Conservation (phyloP, 2,888 invertebrate genomes). For the Drosophila borborema region DNA sequence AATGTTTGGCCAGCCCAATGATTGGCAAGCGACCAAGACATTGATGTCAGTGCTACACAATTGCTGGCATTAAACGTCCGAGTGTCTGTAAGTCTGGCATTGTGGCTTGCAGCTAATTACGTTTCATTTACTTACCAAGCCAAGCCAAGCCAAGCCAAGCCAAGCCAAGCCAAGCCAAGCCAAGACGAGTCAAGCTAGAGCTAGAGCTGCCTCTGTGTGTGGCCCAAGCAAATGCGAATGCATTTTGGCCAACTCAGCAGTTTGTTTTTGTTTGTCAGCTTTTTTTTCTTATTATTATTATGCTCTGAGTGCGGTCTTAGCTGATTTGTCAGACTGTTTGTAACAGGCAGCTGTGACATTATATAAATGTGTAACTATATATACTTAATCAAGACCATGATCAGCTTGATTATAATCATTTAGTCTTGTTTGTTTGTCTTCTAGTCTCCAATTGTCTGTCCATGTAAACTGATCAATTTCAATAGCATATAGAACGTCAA, state of each 20-base stretch:
- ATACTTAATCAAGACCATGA: not conserved
- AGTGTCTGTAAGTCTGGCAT: slow-evolving; percentile 37
- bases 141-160: not conserved
- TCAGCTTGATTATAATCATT: not conserved
- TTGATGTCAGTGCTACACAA: slow-evolving; percentile 53
- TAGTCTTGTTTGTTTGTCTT: not conserved
- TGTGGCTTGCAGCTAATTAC: slow-evolving; percentile 52
- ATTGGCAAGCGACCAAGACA: slow-evolving; percentile 77
- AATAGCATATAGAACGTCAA: too few species aligned
- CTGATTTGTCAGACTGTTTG: not conserved
- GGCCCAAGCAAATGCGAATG: slow-evolving; percentile 23
- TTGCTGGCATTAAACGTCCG: slow-evolving; percentile 57
- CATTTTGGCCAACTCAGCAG: slow-evolving; percentile 48
- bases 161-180: not conserved
- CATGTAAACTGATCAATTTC: too few species aligned
- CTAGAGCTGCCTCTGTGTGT: slow-evolving; percentile 22
- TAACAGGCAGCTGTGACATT: not conserved
- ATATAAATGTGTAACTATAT: too few species aligned
- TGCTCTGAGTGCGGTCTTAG: not conserved
- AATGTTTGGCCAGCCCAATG: slow-evolving; percentile 74
- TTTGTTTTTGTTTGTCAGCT: slow-evolving; percentile 26
- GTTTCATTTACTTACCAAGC: slow-evolving; percentile 42
- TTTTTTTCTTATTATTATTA: not conserved
- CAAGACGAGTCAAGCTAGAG: not conserved
- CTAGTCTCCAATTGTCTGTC: not conserved